Evolutionary conservation across 2,797 vertebrate genomes (phyloP).

Genomic region (Taeniopygia guttata): DNA sequence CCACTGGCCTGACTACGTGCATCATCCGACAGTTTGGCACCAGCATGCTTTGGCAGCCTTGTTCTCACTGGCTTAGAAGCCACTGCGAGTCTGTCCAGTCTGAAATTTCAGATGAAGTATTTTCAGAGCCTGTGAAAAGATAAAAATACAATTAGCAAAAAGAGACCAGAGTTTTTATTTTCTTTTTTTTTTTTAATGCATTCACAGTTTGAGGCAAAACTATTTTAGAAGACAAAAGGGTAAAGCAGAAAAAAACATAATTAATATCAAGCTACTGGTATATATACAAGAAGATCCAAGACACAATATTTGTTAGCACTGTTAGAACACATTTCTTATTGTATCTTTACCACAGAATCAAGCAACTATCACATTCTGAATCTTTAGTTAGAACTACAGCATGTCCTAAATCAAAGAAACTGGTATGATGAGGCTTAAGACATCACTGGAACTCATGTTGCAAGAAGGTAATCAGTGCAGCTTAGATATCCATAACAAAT

Average conservation of each 20-base stretch:
- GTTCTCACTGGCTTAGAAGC: conserved; percentile 85
- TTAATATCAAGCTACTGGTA: not conserved
- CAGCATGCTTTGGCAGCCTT: conserved; percentile 86
- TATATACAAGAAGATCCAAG: not conserved
- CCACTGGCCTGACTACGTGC: conserved; percentile 82
- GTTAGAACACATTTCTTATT: not conserved
- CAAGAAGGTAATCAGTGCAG: not conserved
- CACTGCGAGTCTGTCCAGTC: conserved; percentile 81
- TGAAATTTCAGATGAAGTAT: conserved; percentile 87
- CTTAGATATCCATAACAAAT: not conserved
- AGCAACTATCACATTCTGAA: not conserved
- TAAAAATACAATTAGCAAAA: conserved; percentile 55
- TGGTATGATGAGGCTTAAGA: not conserved
- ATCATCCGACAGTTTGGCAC: conserved; percentile 90
- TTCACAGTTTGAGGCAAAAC: not conserved
- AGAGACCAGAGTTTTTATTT: not conserved
- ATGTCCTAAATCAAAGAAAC: conserved; percentile 10
- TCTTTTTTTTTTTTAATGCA: not conserved
- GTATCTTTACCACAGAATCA: not conserved
- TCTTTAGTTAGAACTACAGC: not conserved
- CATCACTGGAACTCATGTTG: not conserved
- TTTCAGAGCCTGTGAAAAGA: conserved; percentile 88
- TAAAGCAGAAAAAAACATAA: not conserved
- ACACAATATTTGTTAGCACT: not conserved
- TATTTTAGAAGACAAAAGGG: not conserved